Percentiles rank a stretch among this genome's conserved stretches.
These are phyloP conservation scores for Chelon labrosus DNA, from an alignment of 2,797 vertebrate genomes.

Conservation along the genomic window DNA sequence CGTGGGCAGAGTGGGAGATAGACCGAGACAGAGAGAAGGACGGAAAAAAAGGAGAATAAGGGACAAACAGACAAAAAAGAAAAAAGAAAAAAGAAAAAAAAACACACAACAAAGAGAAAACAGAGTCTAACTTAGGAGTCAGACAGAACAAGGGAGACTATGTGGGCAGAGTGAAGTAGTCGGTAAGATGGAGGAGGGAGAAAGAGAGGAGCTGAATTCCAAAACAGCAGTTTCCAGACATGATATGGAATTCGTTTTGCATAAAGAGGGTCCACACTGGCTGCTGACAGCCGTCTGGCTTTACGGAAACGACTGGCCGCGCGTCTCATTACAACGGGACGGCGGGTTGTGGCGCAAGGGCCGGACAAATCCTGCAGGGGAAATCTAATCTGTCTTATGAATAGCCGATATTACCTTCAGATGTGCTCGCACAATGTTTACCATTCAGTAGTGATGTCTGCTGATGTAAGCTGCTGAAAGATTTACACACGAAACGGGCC, in stretches of 20 bases:
- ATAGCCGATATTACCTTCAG: constrained; percentile 71
- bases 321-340: constrained; percentile 46
- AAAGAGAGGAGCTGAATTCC: constrained; percentile 68
- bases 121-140: constrained; percentile 50
- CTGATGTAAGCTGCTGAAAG: constrained; percentile 76
- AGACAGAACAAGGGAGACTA: constrained; percentile 62
- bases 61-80: constrained; percentile 52
- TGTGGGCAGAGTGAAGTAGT: constrained; percentile 64
- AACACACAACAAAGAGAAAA: constrained; percentile 54
- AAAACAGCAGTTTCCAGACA: constrained; percentile 74
- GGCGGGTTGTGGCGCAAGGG: constrained; percentile 38
- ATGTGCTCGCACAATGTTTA: constrained; percentile 68
- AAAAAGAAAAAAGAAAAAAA: constrained; percentile 28
- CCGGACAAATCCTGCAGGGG: constrained; percentile 55
- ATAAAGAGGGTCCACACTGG: constrained; percentile 67
- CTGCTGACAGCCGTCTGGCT: constrained; percentile 74
- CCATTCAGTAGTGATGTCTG: constrained; percentile 62
- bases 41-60: constrained; percentile 45
- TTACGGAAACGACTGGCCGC: constrained; percentile 60
- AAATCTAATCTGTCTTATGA: constrained; percentile 72
- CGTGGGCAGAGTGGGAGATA: constrained; percentile 46
- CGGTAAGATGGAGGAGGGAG: constrained; percentile 50
- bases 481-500: constrained; percentile 59
- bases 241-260: constrained; percentile 75
- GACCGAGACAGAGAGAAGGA: constrained; percentile 42